These are phyloP conservation scores for Drosophila tristis DNA, from an alignment of 1,140 invertebrate genomes.

Conservation along the genomic window DNA sequence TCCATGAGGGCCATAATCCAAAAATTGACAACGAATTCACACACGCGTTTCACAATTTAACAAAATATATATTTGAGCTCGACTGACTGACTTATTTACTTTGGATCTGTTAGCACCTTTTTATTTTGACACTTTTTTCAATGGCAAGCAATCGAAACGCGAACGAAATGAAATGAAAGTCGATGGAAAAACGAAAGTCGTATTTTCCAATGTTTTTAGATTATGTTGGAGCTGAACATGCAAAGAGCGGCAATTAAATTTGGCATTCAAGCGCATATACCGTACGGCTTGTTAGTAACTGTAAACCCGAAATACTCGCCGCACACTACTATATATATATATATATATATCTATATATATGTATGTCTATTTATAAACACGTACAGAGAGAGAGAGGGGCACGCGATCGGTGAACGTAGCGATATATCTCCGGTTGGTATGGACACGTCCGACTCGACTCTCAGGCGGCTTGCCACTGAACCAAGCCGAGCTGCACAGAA, in stretches of 20 bases:
- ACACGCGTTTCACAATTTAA: slow-evolving; percentile 41
- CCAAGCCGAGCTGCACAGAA: slow-evolving; percentile 28
- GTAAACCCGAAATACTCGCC: slow-evolving; percentile 55
- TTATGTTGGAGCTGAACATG: slow-evolving; percentile 41
- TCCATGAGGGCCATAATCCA: slow-evolving; percentile 66
- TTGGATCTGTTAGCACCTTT: slow-evolving; percentile 43
- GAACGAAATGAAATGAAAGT: slow-evolving; percentile 34
- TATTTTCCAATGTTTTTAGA: slow-evolving; percentile 55
- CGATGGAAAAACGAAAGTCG: slow-evolving; percentile 67
- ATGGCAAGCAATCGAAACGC: slow-evolving; percentile 35
- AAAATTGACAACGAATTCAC: slow-evolving; percentile 2
- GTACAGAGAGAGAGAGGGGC: background rate
- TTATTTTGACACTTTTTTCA: slow-evolving; percentile 54
- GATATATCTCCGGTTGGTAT: too few relatives aligned
- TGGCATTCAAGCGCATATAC: slow-evolving; percentile 77
- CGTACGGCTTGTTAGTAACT: slow-evolving; percentile 72
- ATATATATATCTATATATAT: background rate
- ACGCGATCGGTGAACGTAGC: background rate
- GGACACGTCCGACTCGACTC: slow-evolving; percentile 44
- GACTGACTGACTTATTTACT: slow-evolving; percentile 1
- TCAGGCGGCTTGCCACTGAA: slow-evolving; percentile 51
- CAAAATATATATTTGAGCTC: background rate
- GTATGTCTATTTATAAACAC: background rate
- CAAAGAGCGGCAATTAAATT: slow-evolving; percentile 71
- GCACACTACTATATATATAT: slow-evolving; percentile 9